A percentile compares a stretch with the other conserved stretches of the same genome.
These are phyloP conservation scores for Spodoptera littoralis DNA, from an alignment of 2,888 invertebrate species.

Conservation along the genomic window DNA sequence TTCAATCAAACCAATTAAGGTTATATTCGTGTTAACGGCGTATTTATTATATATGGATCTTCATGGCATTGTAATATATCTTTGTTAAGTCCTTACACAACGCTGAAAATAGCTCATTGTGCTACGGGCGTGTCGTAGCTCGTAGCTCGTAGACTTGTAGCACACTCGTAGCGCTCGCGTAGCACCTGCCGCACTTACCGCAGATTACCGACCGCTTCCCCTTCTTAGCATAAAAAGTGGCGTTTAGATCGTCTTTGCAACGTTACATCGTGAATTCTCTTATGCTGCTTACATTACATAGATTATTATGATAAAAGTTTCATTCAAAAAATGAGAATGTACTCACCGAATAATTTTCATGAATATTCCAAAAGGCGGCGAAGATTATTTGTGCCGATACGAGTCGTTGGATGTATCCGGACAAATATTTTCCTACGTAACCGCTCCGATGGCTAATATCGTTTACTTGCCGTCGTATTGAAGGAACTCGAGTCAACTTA, in stretches of 20 bases:
- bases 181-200: slow-evolving; percentile 77
- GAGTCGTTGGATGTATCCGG: slow-evolving; percentile 42
- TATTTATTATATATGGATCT: not conserved
- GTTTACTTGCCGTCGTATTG: slow-evolving; percentile 67
- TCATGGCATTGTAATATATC: slow-evolving; percentile 16
- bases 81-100: slow-evolving; percentile 13
- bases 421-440: slow-evolving; percentile 62
- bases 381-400: slow-evolving; percentile 24
- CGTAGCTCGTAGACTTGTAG: slow-evolving; percentile 55
- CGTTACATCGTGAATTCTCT: slow-evolving; percentile 43
- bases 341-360: not conserved
- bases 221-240: slow-evolving; percentile 70
- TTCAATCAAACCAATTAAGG: not conserved
- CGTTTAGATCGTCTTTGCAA: slow-evolving; percentile 54
- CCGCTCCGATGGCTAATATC: slow-evolving; percentile 66
- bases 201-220: slow-evolving; percentile 71
- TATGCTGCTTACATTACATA: slow-evolving; percentile 28
- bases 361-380: slow-evolving; percentile 1
- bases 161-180: slow-evolving; percentile 69
- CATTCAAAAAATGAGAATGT: slow-evolving; percentile 2
- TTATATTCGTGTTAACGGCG: not conserved
- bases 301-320: slow-evolving; percentile 24
- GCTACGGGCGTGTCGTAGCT: slow-evolving; percentile 58
- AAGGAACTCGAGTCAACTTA: slow-evolving; percentile 68
- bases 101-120: slow-evolving; percentile 31